Conservation (phyloP, 2,888 invertebrate genomes). For the Formica aserva region DNA sequence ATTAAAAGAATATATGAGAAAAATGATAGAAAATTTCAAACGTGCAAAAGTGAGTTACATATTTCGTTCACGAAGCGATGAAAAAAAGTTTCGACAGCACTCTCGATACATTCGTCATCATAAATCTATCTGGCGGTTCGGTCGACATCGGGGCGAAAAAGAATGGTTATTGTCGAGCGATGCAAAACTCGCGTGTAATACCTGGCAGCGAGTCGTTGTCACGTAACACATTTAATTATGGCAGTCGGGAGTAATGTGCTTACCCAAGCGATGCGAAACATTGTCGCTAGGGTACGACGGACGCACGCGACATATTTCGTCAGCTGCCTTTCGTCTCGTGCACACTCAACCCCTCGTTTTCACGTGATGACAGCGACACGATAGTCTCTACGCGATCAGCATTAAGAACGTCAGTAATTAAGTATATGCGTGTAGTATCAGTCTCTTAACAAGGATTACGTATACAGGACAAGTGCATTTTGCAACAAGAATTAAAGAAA, state of each 20-base stretch:
- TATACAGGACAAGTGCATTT: background rate
- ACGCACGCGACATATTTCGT: conserved; percentile 71
- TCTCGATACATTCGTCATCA: conserved; percentile 9
- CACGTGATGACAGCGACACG: conserved; percentile 17
- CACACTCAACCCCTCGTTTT: background rate
- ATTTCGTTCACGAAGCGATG: background rate
- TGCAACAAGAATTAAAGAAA: background rate
- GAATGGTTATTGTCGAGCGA: conserved; percentile 59
- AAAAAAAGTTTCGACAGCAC: conserved; percentile 7
- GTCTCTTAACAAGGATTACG: background rate
- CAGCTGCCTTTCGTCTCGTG: conserved; percentile 70
- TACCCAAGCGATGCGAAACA: conserved; percentile 69
- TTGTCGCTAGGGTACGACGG: conserved; percentile 67
- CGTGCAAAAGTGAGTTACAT: background rate
- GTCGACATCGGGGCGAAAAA: conserved; percentile 12
- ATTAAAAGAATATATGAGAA: background rate
- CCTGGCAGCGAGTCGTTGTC: conserved; percentile 59
- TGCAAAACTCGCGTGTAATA: conserved; percentile 42
- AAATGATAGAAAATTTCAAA: background rate
- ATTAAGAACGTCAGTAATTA: background rate
- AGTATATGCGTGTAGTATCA: background rate
- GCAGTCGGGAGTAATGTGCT: conserved; percentile 72
- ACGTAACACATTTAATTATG: conserved; percentile 77
- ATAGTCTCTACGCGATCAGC: conserved; percentile 33
- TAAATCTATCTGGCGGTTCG: conserved; percentile 59